phyloP scores from a whole-genome alignment of 2,113 vertebrate genomes.

The Cichladusa arquata region DNA sequence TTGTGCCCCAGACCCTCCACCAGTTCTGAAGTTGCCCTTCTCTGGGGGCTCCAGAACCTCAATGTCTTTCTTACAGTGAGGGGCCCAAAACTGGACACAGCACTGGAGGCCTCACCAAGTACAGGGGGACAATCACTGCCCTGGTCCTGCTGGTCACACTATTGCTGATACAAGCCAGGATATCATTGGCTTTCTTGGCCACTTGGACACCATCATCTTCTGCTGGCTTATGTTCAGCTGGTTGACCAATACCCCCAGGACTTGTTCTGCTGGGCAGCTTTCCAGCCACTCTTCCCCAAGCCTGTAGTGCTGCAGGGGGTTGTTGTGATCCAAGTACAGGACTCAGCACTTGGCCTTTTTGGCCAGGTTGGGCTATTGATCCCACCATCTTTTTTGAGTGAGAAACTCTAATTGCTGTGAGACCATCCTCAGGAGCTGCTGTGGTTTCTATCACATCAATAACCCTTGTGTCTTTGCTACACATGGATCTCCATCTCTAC shows the following conservation, averaged over 20 bases:
- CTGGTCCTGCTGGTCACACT: neutral
- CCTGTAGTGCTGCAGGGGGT: neutral
- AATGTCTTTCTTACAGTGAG: neutral
- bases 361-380: neutral
- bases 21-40: neutral
- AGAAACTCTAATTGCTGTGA: neutral
- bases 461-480: neutral
- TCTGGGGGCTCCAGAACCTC: neutral
- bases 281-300: neutral
- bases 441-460: neutral
- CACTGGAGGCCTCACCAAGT: rapidly evolving
- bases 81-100: neutral
- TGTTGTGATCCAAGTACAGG: neutral
- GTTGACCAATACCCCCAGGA: neutral
- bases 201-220: neutral
- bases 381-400: neutral
- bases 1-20: neutral
- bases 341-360: neutral
- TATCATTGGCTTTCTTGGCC: neutral
- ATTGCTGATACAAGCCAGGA: neutral
- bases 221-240: neutral
- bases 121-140: neutral
- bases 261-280: neutral
- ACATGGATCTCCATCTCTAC: neutral
- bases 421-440: neutral